phyloP scores from a whole-genome alignment of 2,888 invertebrate species.

The Tenodera sinensis region DNA sequence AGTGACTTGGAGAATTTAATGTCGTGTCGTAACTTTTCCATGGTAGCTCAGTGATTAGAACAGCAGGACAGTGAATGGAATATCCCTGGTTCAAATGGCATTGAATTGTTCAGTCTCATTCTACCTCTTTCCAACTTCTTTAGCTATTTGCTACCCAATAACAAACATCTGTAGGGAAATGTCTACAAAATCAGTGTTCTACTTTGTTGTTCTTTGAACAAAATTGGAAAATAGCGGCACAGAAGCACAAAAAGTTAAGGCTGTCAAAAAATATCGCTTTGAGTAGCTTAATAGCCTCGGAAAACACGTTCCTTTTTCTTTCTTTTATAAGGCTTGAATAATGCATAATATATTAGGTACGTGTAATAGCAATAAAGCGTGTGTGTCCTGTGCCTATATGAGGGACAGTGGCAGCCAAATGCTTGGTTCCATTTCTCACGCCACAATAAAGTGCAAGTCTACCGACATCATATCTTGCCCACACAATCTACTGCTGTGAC shows the following conservation, averaged over 20 bases:
- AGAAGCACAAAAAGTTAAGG: not conserved
- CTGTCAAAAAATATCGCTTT: not conserved
- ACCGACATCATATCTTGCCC: constrained; percentile 1
- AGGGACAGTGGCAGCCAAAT: not conserved
- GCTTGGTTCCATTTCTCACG: constrained; percentile 13
- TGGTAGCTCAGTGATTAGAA: no score
- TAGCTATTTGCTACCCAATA: no score
- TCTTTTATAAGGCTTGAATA: not conserved
- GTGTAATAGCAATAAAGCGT: not conserved
- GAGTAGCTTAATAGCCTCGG: not conserved
- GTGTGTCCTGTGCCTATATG: not conserved
- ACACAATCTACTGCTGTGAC: constrained; percentile 2
- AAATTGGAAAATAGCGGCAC: not conserved
- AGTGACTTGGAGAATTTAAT: no score
- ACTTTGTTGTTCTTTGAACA: not conserved
- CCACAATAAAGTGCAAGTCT: not conserved
- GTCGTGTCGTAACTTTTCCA: no score
- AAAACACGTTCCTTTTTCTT: not conserved
- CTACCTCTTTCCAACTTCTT: no score
- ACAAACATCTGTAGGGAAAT: not conserved
- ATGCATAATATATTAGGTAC: not conserved
- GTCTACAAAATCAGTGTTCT: not conserved
- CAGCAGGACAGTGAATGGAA: no score
- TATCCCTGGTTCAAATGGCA: no score
- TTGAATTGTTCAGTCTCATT: no score